Conservation (phyloP, 2,797 vertebrate genomes). For the Neoniphon sammara region DNA sequence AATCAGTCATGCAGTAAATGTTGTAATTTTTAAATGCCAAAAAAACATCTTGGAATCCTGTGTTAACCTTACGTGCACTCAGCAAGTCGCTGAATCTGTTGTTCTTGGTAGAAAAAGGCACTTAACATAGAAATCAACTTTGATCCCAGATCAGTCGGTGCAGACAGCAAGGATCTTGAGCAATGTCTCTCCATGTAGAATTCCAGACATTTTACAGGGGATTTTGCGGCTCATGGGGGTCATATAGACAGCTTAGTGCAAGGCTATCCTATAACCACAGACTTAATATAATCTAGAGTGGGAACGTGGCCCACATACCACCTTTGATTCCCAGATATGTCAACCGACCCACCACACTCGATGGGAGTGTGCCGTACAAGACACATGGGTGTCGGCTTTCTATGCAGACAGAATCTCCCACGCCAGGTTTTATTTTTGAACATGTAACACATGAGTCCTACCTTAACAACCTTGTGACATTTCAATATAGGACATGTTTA, state of each 20-base stretch:
- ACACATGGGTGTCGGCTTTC: slow-evolving; percentile 67
- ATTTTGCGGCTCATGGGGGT: slow-evolving; percentile 70
- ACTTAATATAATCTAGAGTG: slow-evolving; percentile 76
- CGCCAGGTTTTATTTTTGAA: slow-evolving; percentile 73
- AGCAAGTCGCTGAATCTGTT: slow-evolving; percentile 10
- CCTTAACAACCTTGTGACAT: slow-evolving; percentile 65
- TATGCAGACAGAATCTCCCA: slow-evolving; percentile 57
- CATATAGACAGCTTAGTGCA: slow-evolving; percentile 72
- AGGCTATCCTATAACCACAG: slow-evolving; percentile 73
- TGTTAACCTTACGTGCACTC: not conserved
- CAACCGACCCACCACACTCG: slow-evolving; percentile 62
- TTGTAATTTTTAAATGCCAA: not conserved
- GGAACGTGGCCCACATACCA: slow-evolving; percentile 74
- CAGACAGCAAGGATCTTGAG: slow-evolving; percentile 51
- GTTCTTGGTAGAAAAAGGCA: not conserved
- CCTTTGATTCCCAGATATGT: slow-evolving; percentile 73
- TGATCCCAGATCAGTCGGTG: slow-evolving; percentile 51
- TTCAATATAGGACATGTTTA: slow-evolving; percentile 50
- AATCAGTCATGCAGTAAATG: not conserved
- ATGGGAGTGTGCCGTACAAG: slow-evolving; percentile 67
- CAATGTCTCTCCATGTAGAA: slow-evolving; percentile 50
- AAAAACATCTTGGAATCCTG: not conserved
- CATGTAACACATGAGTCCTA: slow-evolving; percentile 35
- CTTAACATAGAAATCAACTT: slow-evolving; percentile 18
- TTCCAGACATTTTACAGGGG: slow-evolving; percentile 71